These are phyloP conservation scores for Embiotoca jacksoni DNA, from an alignment of 2,113 vertebrate species.

Conservation along the genomic window DNA sequence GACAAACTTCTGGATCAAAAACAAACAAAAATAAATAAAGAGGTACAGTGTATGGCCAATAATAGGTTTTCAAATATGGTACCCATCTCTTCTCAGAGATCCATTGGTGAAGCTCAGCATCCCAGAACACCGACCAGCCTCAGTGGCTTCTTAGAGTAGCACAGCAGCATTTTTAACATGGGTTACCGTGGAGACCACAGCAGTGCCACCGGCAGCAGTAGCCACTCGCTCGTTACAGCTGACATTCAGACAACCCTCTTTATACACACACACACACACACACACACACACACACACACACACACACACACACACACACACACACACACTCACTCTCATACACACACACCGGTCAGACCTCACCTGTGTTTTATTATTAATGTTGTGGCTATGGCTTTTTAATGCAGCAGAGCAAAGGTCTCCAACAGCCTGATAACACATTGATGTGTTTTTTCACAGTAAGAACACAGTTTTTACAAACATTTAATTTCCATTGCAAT, in stretches of 20 bases:
- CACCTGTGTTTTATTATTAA: conserved; percentile 47
- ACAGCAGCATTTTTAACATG: conserved; percentile 39
- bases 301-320: conserved; percentile 14
- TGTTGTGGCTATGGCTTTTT: conserved; percentile 25
- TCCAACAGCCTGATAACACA: conserved; percentile 3
- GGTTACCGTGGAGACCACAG: conserved; percentile 66
- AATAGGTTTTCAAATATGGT: no score
- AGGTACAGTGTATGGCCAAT: no score
- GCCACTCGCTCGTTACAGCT: conserved; percentile 42
- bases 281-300: neutral
- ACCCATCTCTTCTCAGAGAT: neutral
- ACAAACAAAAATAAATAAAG: no score
- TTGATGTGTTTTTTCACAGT: neutral
- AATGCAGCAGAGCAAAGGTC: conserved; percentile 9
- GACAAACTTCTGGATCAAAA: no score
- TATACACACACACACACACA: neutral
- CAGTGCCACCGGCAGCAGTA: conserved; percentile 20
- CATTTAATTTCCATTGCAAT: conserved; percentile 43
- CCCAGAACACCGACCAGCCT: conserved; percentile 36
- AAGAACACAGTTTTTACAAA: conserved; percentile 35
- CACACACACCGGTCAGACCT: neutral
- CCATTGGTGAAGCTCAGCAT: conserved; percentile 20
- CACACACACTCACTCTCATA: conserved; percentile 8
- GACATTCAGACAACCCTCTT: conserved; percentile 61
- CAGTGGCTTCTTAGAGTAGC: conserved; percentile 21